Evolutionary conservation across 2,113 vertebrate species (phyloP).

Genomic region (Pachypanchax playfairii): DNA sequence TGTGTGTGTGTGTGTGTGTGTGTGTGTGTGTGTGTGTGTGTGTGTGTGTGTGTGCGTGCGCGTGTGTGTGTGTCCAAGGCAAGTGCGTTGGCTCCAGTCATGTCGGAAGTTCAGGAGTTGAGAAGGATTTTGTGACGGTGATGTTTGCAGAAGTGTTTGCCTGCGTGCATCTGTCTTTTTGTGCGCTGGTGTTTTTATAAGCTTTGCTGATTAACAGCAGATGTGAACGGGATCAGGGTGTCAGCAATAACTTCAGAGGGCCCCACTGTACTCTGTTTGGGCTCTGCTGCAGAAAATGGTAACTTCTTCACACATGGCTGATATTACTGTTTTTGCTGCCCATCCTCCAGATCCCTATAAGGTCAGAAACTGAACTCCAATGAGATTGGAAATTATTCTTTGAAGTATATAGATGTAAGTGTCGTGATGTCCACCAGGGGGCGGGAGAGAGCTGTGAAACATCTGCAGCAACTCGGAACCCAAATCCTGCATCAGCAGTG

Average conservation of each 20-base stretch:
- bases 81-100: conserved; percentile 74
- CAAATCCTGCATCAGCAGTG: no score
- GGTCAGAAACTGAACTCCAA: conserved; percentile 36
- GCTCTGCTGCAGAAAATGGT: conserved; percentile 34
- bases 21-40: background rate
- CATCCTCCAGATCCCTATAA: conserved; percentile 29
- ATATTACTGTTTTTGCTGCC: conserved; percentile 57
- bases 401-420: background rate
- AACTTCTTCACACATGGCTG: conserved; percentile 61
- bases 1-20: conserved; percentile 40
- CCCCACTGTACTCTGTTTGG: conserved; percentile 52
- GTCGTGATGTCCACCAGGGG: conserved; percentile 64
- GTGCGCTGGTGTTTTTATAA: conserved; percentile 61
- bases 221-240: conserved; percentile 70
- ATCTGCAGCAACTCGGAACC: background rate
- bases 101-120: conserved; percentile 85
- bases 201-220: conserved; percentile 76
- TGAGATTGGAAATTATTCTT: conserved; percentile 11
- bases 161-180: conserved; percentile 56
- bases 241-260: conserved; percentile 52
- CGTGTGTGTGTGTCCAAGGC: conserved; percentile 52
- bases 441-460: conserved; percentile 55
- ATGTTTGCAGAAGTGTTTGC: conserved; percentile 67
- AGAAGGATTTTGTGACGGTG: conserved; percentile 76
- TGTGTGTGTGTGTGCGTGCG: conserved; percentile 37